Percentiles rank a stretch among this genome's conserved stretches.
phyloP scores from a whole-genome alignment of 1,140 invertebrate species.

The Zaprionus africanus region DNA sequence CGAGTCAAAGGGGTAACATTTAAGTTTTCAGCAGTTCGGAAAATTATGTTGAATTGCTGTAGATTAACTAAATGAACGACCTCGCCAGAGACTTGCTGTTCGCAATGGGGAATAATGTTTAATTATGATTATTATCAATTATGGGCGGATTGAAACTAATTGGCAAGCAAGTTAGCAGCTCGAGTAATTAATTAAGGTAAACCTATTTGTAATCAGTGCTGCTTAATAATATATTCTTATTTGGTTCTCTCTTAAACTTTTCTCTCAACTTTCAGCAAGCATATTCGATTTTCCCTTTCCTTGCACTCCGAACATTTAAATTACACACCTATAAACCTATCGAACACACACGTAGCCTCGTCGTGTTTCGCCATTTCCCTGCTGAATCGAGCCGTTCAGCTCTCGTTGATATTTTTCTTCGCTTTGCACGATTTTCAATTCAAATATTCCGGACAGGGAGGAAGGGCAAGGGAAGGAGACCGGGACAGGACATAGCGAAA shows the following conservation, averaged over 20 bases:
- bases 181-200: slow-evolving; percentile 3
- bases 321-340: neutral
- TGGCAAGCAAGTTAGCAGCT: slow-evolving; percentile 1
- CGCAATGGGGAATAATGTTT: no score
- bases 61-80: slow-evolving; percentile 35
- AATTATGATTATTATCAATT: slow-evolving; percentile 23
- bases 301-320: neutral
- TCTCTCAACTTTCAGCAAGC: neutral
- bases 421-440: slow-evolving; percentile 71
- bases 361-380: slow-evolving; percentile 46
- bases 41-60: slow-evolving; percentile 37
- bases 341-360: neutral
- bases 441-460: slow-evolving; percentile 48
- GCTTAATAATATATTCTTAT: neutral
- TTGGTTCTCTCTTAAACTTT: neutral
- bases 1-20: slow-evolving; percentile 29
- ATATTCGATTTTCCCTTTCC: neutral
- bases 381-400: slow-evolving; percentile 49
- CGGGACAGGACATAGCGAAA: slow-evolving; percentile 39
- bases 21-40: slow-evolving; percentile 34
- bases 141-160: slow-evolving; percentile 22
- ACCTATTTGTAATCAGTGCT: neutral
- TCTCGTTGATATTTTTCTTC: slow-evolving; percentile 59
- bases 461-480: slow-evolving; percentile 1
- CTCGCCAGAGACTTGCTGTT: neutral